Percentiles rank a stretch among this genome's conserved stretches.
These are phyloP conservation scores for Chirona hameri DNA, from an alignment of 2,888 invertebrate genomes.

Conservation along the genomic window DNA sequence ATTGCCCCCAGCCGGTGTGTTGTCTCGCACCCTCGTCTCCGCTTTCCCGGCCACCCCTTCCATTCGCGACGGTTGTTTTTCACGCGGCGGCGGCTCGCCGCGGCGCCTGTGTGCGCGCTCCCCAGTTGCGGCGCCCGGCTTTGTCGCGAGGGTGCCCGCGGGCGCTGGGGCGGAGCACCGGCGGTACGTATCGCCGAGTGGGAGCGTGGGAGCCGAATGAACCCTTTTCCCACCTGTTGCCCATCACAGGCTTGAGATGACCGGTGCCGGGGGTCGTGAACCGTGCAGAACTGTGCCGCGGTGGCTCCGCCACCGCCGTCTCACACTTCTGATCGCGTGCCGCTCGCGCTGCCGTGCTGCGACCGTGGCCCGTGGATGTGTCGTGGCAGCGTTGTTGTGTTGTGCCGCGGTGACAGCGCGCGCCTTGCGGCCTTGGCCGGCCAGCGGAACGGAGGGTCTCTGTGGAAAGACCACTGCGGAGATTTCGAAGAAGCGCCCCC, in stretches of 20 bases:
- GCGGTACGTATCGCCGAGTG: neutral
- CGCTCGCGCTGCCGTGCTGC: no score
- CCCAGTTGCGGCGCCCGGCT: neutral
- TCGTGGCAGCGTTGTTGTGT: neutral
- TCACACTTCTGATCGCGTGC: no score
- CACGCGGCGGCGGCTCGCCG: no score
- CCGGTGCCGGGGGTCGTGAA: neutral
- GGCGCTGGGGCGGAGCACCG: neutral
- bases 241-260: neutral
- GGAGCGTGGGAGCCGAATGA: neutral
- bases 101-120: neutral
- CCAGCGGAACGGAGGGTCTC: neutral
- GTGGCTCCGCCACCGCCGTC: no score
- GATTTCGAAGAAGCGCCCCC: neutral
- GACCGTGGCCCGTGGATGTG: neutral
- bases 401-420: neutral
- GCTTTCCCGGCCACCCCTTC: neutral
- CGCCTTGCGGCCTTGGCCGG: neutral
- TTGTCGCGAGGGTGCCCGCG: neutral
- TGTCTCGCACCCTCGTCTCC: neutral
- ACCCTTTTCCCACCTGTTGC: neutral
- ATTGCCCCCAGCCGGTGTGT: neutral
- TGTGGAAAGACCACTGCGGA: neutral
- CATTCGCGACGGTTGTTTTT: neutral
- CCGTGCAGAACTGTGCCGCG: neutral